Conservation (phyloP, 1,140 invertebrate species). For the Nymphalis io region DNA sequence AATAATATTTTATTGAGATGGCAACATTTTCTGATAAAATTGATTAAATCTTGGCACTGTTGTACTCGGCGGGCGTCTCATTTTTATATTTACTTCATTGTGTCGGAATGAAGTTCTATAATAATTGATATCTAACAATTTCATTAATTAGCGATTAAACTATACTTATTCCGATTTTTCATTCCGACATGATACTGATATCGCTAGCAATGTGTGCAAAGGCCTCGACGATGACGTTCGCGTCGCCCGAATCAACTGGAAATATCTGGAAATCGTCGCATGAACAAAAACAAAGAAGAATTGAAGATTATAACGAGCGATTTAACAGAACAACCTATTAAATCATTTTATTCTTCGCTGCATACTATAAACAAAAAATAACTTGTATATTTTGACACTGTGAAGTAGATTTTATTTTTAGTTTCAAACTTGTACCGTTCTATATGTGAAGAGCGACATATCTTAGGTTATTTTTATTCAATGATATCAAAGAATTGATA, state of each 20-base stretch:
- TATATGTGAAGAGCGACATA: slow-evolving; percentile 26
- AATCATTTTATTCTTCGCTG: background rate
- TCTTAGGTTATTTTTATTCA: slow-evolving; percentile 32
- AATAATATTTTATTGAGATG: background rate
- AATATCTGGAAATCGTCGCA: slow-evolving; percentile 38
- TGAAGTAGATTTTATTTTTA: slow-evolving; percentile 21
- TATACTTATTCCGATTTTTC: slow-evolving; percentile 19
- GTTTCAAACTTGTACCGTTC: slow-evolving; percentile 31
- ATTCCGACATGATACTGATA: slow-evolving; percentile 60
- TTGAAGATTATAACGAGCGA: slow-evolving; percentile 16
- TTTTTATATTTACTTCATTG: slow-evolving; percentile 55
- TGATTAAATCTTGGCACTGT: slow-evolving; percentile 41
- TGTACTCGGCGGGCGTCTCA: slow-evolving; percentile 68
- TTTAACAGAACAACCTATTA: slow-evolving; percentile 10
- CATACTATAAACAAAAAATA: background rate
- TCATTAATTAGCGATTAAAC: background rate
- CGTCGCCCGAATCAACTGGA: slow-evolving; percentile 69
- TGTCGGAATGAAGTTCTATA: slow-evolving; percentile 55
- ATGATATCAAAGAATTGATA: slow-evolving; percentile 22
- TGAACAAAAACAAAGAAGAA: slow-evolving; percentile 6
- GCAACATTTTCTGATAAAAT: slow-evolving; percentile 19
- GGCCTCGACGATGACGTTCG: slow-evolving; percentile 51
- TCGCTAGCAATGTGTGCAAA: slow-evolving; percentile 77
- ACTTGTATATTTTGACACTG: slow-evolving; percentile 33
- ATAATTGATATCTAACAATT: background rate